Evolutionary conservation across 2,888 invertebrate species (phyloP).

Genomic region (Ectemnius continuus): DNA sequence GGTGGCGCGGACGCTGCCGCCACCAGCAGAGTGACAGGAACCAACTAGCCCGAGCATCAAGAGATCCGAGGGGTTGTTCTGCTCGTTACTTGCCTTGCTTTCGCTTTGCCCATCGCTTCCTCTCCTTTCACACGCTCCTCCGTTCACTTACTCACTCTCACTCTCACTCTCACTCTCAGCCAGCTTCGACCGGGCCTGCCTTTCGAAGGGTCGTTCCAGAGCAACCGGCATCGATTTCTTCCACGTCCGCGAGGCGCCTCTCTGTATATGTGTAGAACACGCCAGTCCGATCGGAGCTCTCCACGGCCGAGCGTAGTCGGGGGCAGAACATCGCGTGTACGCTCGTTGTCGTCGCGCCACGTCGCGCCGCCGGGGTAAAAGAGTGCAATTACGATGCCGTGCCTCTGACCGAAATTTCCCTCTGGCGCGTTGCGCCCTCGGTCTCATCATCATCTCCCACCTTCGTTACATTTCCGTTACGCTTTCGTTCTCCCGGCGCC

Average conservation of each 20-base stretch:
- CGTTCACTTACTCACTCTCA: too few species aligned
- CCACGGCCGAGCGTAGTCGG: constrained; percentile 20
- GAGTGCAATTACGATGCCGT: constrained; percentile 56
- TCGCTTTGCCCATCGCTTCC: too few species aligned
- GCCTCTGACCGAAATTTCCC: constrained; percentile 60
- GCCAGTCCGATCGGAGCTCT: constrained; percentile 18
- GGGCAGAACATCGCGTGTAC: not conserved
- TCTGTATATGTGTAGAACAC: constrained; percentile 60
- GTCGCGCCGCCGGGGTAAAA: too few species aligned
- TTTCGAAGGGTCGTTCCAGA: constrained; percentile 53
- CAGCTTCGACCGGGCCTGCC: constrained; percentile 7
- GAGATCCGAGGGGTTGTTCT: too few species aligned
- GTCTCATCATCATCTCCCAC: constrained; percentile 14
- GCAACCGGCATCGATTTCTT: constrained; percentile 61
- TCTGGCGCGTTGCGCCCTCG: constrained; percentile 52
- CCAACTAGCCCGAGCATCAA: not conserved
- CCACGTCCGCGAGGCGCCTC: constrained; percentile 15
- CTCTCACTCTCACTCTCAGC: too few species aligned
- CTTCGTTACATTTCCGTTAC: too few species aligned
- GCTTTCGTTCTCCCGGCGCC: too few species aligned
- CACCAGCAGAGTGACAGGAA: not conserved
- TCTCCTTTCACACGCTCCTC: too few species aligned
- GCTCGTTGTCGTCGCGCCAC: not conserved
- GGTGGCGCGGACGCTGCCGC: constrained; percentile 13
- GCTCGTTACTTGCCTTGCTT: too few species aligned